Conservation (phyloP, 2,888 invertebrate species). For the Idaea straminata region DNA sequence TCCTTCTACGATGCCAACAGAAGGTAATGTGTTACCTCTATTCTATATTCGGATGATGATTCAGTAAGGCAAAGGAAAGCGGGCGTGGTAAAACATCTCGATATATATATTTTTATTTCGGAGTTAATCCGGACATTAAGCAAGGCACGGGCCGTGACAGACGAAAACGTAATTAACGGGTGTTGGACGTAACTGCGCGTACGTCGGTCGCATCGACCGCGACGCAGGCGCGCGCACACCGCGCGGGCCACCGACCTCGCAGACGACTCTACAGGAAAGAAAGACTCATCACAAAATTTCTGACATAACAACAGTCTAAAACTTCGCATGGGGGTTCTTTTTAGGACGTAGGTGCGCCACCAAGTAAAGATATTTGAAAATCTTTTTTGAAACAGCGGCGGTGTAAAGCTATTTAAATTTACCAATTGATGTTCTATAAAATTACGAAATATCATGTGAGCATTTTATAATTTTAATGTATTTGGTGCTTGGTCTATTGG, state of each 20-base stretch:
- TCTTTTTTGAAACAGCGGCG: too few relatives aligned
- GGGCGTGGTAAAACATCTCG: constrained; percentile 21
- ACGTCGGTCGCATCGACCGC: not conserved
- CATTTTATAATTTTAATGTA: too few relatives aligned
- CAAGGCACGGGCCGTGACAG: constrained; percentile 71
- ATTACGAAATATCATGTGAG: too few relatives aligned
- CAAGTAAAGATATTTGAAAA: too few relatives aligned
- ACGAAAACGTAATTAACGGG: constrained; percentile 73
- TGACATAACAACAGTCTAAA: too few relatives aligned
- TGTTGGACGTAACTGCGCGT: constrained; percentile 37
- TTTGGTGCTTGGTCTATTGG: too few relatives aligned
- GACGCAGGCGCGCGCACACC: not conserved
- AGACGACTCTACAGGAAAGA: not conserved
- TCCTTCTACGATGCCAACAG: too few relatives aligned
- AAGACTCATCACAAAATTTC: not conserved
- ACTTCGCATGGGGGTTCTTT: too few relatives aligned
- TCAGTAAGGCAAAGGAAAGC: not conserved
- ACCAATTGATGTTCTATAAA: too few relatives aligned
- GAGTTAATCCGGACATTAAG: constrained; percentile 68
- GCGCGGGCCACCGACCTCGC: not conserved
- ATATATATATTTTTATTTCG: constrained; percentile 41
- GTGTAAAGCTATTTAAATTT: too few relatives aligned
- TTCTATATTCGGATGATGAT: constrained; percentile 16
- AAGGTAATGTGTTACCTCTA: not conserved
- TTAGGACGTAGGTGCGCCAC: not conserved